Base-by-base conservation (phyloP, 1,140 invertebrate genomes). In the Zaprionus taronus region DNA sequence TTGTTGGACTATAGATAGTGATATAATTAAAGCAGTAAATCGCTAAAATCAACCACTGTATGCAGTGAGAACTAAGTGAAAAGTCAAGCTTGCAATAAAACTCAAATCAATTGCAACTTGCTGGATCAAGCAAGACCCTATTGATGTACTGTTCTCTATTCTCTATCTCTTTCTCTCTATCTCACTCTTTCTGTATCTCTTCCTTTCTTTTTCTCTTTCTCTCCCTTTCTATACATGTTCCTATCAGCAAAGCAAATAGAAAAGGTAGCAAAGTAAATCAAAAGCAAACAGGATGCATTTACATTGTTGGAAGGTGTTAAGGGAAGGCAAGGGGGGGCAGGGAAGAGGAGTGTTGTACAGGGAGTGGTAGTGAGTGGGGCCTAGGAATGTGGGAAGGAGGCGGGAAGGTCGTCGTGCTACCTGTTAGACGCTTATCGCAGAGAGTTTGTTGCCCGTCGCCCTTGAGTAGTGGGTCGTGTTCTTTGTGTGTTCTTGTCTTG, bases 271-370 rank as follows among this genome's bases (percentile, higher is more conserved):
- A 47, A 62, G n/a, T 17, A 62, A 44, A 62, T 14, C 31, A 58
- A 47, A 41, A 57, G 22, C 20, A 24, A 68, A 68, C 60, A 75
- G 60, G 72, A 71, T 71, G 67, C 72, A 71, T 72, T 66, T 70
- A 17, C 57, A 67, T 38, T 61, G 20, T 20, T 20, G 14, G 2
- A 22, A 20, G 17, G 17, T 22, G 20, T 22, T 38, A 12, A 12
- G 36, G 36, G 2, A 38, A 38, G 0, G 7, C 14, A 38, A 12
- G 12, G 5, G 14, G 14, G 36, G 36, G 12, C 4, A 34, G 36
- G 14, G 4, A 38, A 38, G 36, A 36, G 0, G 0, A 11, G 4
- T 38, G 3, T 7, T 4, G 1, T 4, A 38, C 36, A 14, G 41
- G 41, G 41, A 6, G 41, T 15, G 41, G 5, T 15, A 4, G 20